Evolutionary conservation across 1,140 invertebrate species (phyloP).

Genomic region (Periplaneta americana): DNA sequence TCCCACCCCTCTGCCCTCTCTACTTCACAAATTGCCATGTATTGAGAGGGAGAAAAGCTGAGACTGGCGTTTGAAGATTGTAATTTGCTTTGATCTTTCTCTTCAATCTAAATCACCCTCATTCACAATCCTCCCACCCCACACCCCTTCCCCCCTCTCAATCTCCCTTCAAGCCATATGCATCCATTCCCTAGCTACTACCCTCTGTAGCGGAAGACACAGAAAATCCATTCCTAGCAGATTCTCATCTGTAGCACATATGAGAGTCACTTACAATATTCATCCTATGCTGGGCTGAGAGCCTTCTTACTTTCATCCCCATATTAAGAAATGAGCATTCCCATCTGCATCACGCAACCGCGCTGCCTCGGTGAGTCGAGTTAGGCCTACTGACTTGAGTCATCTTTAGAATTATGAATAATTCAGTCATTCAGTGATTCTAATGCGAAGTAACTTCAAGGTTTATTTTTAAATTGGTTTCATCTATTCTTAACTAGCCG

Average conservation of each 20-base stretch:
- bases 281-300: neutral
- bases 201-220: neutral
- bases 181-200: neutral
- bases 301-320: neutral
- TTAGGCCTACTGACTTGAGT: too few species aligned
- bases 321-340: neutral
- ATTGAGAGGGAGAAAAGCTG: constrained; percentile 1
- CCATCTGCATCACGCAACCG: neutral
- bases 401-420: too few species aligned
- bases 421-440: too few species aligned
- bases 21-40: neutral
- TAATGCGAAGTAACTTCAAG: too few species aligned
- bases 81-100: constrained; percentile 9
- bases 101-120: constrained; percentile 1
- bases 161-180: neutral
- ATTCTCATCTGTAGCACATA: neutral
- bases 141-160: too few species aligned
- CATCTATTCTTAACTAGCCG: too few species aligned
- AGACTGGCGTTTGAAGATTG: constrained; percentile 2
- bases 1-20: neutral
- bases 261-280: neutral
- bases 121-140: neutral
- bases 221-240: neutral
- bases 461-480: too few species aligned
- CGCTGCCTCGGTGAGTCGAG: too few species aligned